Conservation (phyloP, 2,797 vertebrate genomes). For the Calcarius lapponicus region DNA sequence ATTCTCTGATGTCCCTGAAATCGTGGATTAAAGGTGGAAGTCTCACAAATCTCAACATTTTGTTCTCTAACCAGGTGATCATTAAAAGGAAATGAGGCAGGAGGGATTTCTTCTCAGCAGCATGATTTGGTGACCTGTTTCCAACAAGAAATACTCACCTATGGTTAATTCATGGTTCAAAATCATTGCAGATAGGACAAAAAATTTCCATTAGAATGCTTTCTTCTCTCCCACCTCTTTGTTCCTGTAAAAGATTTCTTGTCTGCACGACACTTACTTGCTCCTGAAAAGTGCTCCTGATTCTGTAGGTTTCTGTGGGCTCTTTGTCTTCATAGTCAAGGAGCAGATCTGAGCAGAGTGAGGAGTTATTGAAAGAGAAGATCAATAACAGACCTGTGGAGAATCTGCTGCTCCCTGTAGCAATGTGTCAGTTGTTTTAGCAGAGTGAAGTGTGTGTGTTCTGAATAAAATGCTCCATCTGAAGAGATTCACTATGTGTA, state of each 20-base stretch:
- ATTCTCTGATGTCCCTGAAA: background rate
- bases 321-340: background rate
- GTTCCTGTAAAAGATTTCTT: background rate
- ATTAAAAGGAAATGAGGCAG: background rate
- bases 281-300: background rate
- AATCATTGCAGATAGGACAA: background rate
- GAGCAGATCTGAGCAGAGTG: background rate
- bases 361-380: background rate
- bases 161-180: background rate
- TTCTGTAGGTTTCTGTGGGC: background rate
- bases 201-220: background rate
- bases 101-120: background rate
- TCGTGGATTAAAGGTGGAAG: background rate
- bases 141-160: background rate
- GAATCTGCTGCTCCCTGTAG: background rate
- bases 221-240: background rate
- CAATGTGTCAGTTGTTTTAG: background rate
- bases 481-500: background rate
- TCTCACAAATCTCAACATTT: background rate
- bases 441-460: background rate
- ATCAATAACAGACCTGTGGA: background rate
- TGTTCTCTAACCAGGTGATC: background rate
- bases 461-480: background rate
- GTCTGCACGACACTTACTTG: background rate
- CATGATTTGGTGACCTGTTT: background rate